Percentiles rank a stretch among this genome's conserved stretches.
phyloP scores from a whole-genome alignment of 2,888 invertebrate species.

The Napeogenes sylphis region DNA sequence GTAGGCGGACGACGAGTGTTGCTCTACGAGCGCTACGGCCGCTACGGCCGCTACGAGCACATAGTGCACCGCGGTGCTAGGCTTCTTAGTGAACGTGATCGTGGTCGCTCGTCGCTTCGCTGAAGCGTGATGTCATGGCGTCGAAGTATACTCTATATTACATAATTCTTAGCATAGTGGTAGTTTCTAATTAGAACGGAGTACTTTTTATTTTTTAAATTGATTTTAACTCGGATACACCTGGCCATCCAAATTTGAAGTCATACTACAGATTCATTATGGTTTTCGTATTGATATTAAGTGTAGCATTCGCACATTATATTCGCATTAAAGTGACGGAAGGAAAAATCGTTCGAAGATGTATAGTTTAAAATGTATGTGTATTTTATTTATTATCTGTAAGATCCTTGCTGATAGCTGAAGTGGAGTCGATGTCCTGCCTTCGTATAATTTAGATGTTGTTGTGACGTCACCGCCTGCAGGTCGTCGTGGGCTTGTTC shows the following conservation, averaged over 20 bases:
- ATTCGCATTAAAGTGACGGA: slow-evolving; percentile 4
- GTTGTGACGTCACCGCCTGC: slow-evolving; percentile 53
- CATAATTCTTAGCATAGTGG: slow-evolving; percentile 54
- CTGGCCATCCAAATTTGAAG: slow-evolving; percentile 11
- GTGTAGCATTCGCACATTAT: slow-evolving; percentile 12
- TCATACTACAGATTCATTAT: slow-evolving; percentile 14
- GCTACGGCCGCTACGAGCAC: slow-evolving; percentile 6
- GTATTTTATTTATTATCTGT: slow-evolving; percentile 9
- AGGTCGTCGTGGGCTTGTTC: slow-evolving; percentile 40
- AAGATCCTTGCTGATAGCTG: slow-evolving; percentile 13
- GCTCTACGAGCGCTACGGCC: not conserved
- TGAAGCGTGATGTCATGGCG: slow-evolving; percentile 13
- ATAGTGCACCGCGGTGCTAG: slow-evolving; percentile 37
- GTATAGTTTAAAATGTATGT: slow-evolving; percentile 9
- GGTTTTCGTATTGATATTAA: slow-evolving; percentile 1
- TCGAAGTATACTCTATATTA: slow-evolving; percentile 40
- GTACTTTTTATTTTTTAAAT: slow-evolving; percentile 33
- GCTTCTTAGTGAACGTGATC: slow-evolving; percentile 37
- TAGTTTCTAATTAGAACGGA: slow-evolving; percentile 32
- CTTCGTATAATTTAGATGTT: slow-evolving; percentile 18
- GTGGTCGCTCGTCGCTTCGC: slow-evolving; percentile 27
- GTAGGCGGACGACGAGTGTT: not conserved
- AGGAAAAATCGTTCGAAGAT: slow-evolving; percentile 3
- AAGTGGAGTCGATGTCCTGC: slow-evolving; percentile 11
- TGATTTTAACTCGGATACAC: slow-evolving; percentile 30